Conservation (phyloP, 53 echinoderm and acorn worm species). For the Holothuria scabra region DNA sequence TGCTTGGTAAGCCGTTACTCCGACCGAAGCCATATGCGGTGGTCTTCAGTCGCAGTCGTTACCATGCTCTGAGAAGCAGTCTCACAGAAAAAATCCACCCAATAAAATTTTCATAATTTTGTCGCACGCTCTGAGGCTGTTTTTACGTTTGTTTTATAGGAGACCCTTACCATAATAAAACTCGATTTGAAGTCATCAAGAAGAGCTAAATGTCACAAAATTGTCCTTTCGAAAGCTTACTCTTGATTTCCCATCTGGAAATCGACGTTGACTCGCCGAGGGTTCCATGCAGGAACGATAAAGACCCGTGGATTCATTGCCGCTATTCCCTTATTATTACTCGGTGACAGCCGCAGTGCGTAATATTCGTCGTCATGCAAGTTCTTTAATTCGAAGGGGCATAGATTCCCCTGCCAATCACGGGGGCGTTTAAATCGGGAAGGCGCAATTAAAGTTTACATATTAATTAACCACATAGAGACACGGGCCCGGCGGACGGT, state of each 20-base stretch:
- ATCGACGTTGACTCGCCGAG: conserved; percentile 6
- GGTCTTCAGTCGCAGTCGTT: conserved; percentile 14
- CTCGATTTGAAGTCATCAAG: conserved; percentile 50
- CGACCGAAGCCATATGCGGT: conserved; percentile 10
- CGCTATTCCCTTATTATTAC: neutral
- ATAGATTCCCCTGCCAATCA: conserved; percentile 36
- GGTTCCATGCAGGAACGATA: conserved; percentile 45
- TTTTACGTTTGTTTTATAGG: conserved; percentile 51
- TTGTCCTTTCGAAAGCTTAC: conserved; percentile 52
- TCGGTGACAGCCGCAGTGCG: neutral
- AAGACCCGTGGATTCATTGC: conserved; percentile 31
- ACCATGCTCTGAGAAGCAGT: neutral
- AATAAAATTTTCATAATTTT: conserved; percentile 51
- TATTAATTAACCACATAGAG: conserved; percentile 41
- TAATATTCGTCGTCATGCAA: neutral
- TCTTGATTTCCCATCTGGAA: conserved; percentile 46
- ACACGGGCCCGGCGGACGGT: neutral
- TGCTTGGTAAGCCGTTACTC: no score
- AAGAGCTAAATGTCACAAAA: conserved; percentile 42
- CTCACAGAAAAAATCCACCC: neutral
- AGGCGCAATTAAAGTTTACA: conserved; percentile 49
- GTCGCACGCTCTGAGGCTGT: conserved; percentile 44
- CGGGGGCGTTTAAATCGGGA: conserved; percentile 5
- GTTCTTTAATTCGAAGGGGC: neutral
- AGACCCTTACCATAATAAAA: conserved; percentile 45